Conservation (phyloP, 64 coral and sea anemone genomes). For the Montipora foliosa region DNA sequence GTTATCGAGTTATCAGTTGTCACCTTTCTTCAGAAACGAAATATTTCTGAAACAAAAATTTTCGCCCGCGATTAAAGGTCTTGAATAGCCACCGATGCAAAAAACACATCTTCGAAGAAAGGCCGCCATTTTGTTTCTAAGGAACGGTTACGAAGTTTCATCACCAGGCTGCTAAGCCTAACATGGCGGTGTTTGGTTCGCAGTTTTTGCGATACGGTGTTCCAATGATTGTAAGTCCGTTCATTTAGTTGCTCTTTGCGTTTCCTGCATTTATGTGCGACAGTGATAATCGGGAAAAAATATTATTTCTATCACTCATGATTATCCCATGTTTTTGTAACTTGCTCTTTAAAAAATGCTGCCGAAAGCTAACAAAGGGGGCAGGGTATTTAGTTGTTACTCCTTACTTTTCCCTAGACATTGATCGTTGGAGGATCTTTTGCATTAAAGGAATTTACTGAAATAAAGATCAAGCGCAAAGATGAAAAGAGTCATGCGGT, state of each 20-base stretch:
- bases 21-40: slow-evolving; percentile 28
- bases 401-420: slow-evolving; percentile 5
- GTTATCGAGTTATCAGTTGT: not conserved
- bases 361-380: no score
- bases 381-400: no score
- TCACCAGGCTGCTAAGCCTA: slow-evolving; percentile 39
- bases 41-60: not conserved
- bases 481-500: slow-evolving; percentile 81
- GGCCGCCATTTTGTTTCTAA: slow-evolving; percentile 58
- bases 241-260: not conserved
- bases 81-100: not conserved
- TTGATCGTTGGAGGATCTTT: slow-evolving; percentile 86
- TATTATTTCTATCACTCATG: no score
- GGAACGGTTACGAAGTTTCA: not conserved
- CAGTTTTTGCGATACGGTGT: slow-evolving; percentile 84
- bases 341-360: no score
- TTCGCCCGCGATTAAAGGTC: not conserved
- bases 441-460: slow-evolving; percentile 93
- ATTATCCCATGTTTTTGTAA: no score
- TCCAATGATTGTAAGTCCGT: slow-evolving; percentile 80
- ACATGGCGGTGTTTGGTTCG: slow-evolving; percentile 69
- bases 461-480: slow-evolving; percentile 87
- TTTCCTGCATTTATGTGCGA: not conserved
- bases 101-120: slow-evolving; percentile 5
- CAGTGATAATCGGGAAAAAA: no score